Conservation (phyloP, 2,888 invertebrate species). For the Athalia cordata region DNA sequence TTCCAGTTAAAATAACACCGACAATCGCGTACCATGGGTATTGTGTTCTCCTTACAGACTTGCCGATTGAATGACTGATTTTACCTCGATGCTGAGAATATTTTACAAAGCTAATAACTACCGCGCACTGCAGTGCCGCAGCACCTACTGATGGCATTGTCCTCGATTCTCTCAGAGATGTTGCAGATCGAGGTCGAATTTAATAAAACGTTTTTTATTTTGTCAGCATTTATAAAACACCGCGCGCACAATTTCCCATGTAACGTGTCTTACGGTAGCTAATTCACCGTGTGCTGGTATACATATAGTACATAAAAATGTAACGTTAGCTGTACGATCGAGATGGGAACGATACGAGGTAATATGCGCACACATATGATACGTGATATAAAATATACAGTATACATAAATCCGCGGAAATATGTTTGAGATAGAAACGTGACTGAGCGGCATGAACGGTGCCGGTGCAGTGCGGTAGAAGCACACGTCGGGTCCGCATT, state of each 20-base stretch:
- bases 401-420: conserved; percentile 7
- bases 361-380: background rate
- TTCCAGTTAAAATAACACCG: no score
- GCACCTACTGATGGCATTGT: conserved; percentile 9
- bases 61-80: conserved; percentile 34
- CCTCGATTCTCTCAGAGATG: conserved; percentile 31
- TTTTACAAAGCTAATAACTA: conserved; percentile 2
- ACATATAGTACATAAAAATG: no score
- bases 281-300: no score
- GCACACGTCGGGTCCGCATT: conserved; percentile 42
- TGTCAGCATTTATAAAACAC: background rate
- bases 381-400: no score
- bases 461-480: background rate
- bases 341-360: conserved; percentile 10
- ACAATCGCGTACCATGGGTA: background rate
- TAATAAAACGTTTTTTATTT: background rate
- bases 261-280: background rate
- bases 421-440: conserved; percentile 37
- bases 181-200: conserved; percentile 37
- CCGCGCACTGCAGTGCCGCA: no score
- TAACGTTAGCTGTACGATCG: background rate
- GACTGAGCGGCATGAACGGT: conserved; percentile 12
- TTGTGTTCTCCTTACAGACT: background rate
- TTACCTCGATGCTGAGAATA: conserved; percentile 30
- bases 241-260: conserved; percentile 30